Conservation (phyloP, 2,113 vertebrate species). For the Sinocyclocheilus maitianheensis region DNA sequence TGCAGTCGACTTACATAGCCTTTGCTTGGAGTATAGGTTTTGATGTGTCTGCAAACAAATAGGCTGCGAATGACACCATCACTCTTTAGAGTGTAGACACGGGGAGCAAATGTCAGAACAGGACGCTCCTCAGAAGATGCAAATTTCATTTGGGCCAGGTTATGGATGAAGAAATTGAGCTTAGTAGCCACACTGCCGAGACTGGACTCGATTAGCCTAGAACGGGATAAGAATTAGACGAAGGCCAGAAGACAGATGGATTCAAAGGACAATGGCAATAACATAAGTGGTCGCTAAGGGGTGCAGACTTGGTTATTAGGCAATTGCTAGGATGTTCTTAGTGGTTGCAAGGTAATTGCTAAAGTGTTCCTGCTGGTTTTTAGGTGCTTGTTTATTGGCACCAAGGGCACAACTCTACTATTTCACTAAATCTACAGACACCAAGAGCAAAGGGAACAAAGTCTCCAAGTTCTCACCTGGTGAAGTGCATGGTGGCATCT, state of each 20-base stretch:
- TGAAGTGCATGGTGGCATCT: conserved; percentile 96
- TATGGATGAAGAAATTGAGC: conserved; percentile 99
- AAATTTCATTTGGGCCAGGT: conserved; percentile 98
- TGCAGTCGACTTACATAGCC: conserved; percentile 82
- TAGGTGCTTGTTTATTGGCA: neutral
- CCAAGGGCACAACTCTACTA: neutral
- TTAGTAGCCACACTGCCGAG: conserved; percentile 97
- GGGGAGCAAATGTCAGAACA: conserved; percentile 85
- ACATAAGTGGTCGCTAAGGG: no score
- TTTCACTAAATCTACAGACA: neutral
- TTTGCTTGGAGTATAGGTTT: conserved; percentile 83
- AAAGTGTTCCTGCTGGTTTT: neutral
- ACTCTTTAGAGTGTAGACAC: conserved; percentile 79
- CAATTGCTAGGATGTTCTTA: neutral
- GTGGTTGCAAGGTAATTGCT: neutral
- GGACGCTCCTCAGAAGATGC: conserved; percentile 83
- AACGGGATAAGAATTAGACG: neutral
- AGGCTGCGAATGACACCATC: conserved; percentile 83
- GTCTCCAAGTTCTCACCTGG: conserved; percentile 75
- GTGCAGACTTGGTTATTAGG: no score
- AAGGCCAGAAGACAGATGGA: neutral
- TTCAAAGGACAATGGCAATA: neutral
- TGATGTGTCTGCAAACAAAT: conserved; percentile 86
- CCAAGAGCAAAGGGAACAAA: neutral
- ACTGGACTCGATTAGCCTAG: conserved; percentile 94